A percentile compares a stretch with the other conserved stretches of the same genome.
Conservation (phyloP, 2,888 invertebrate species). For the Andrena hattorfiana region DNA sequence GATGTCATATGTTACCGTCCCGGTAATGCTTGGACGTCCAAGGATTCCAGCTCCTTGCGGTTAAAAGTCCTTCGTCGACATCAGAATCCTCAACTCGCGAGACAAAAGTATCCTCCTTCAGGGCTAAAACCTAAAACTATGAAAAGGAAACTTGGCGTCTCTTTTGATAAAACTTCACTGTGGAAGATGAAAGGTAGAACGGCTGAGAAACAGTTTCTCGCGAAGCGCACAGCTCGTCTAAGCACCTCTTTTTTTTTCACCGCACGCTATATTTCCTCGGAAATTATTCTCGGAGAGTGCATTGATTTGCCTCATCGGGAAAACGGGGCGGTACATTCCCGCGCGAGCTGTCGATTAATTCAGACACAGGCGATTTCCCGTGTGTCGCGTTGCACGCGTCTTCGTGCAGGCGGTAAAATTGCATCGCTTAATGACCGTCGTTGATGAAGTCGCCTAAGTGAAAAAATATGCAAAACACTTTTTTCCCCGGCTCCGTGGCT, state of each 20-base stretch:
- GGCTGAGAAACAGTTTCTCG: not conserved
- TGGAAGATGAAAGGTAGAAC: too few species aligned
- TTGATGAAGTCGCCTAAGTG: slow-evolving; percentile 67
- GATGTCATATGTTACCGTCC: slow-evolving; percentile 72
- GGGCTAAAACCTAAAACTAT: too few species aligned
- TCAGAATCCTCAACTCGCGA: not conserved
- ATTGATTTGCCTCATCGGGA: slow-evolving; percentile 16
- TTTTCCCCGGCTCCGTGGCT: slow-evolving; percentile 41
- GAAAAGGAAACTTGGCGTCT: too few species aligned
- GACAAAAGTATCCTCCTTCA: not conserved
- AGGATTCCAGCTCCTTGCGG: not conserved
- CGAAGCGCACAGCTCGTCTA: not conserved
- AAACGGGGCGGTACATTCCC: slow-evolving; percentile 3
- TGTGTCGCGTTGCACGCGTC: slow-evolving; percentile 42
- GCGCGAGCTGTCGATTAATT: slow-evolving; percentile 37
- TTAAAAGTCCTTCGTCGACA: not conserved
- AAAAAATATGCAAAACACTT: slow-evolving; percentile 62
- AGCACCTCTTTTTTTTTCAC: too few species aligned
- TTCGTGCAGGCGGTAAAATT: slow-evolving; percentile 62
- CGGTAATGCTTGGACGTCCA: slow-evolving; percentile 63
- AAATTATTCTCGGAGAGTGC: not conserved
- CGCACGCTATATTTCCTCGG: not conserved
- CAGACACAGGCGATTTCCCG: slow-evolving; percentile 33
- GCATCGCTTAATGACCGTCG: slow-evolving; percentile 65
- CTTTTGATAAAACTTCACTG: too few species aligned